Percentiles rank a stretch among this genome's conserved stretches.
Evolutionary conservation across 2,888 invertebrate genomes (phyloP).

Genomic region (Drosophila acutilabella): DNA sequence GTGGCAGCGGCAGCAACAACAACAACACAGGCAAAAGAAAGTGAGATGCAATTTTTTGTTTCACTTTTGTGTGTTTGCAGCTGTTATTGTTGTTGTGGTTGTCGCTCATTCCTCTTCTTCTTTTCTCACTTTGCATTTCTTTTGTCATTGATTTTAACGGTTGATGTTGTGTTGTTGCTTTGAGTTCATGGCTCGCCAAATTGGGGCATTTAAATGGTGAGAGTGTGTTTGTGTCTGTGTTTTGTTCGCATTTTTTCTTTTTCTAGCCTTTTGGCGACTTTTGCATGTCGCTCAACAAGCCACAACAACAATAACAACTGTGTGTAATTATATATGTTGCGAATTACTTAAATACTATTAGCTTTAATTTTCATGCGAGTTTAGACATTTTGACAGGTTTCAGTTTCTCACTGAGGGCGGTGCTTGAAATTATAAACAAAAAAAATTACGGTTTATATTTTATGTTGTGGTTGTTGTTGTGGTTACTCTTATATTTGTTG

Average conservation of each 20-base stretch:
- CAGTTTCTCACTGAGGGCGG: conserved; percentile 50
- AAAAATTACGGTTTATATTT: conserved; percentile 6
- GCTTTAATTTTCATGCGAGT: conserved; percentile 48
- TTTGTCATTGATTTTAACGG: conserved; percentile 66
- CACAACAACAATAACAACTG: conserved; percentile 28
- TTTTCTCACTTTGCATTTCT: conserved; percentile 60
- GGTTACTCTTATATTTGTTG: conserved; percentile 1
- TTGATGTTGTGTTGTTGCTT: conserved; percentile 53
- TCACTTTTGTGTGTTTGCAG: conserved; percentile 37
- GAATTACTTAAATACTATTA: conserved; percentile 68
- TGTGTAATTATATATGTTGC: conserved; percentile 66
- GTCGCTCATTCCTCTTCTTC: conserved; percentile 24
- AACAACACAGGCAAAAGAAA: conserved; percentile 66
- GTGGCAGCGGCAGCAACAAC: conserved; percentile 41
- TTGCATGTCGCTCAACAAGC: conserved; percentile 64
- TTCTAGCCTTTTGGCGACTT: conserved; percentile 34
- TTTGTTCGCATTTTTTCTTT: conserved; percentile 26
- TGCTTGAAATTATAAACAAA: conserved; percentile 3
- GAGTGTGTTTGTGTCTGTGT: conserved; percentile 22
- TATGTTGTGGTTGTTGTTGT: conserved; percentile 10
- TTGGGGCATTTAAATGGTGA: conserved; percentile 69
- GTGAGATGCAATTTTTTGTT: conserved; percentile 78
- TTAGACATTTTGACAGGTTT: conserved; percentile 71
- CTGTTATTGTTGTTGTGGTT: conserved; percentile 13
- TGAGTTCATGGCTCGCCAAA: conserved; percentile 79